phyloP scores from a whole-genome alignment of 2,113 vertebrate genomes.

The Austrofundulus limnaeus region DNA sequence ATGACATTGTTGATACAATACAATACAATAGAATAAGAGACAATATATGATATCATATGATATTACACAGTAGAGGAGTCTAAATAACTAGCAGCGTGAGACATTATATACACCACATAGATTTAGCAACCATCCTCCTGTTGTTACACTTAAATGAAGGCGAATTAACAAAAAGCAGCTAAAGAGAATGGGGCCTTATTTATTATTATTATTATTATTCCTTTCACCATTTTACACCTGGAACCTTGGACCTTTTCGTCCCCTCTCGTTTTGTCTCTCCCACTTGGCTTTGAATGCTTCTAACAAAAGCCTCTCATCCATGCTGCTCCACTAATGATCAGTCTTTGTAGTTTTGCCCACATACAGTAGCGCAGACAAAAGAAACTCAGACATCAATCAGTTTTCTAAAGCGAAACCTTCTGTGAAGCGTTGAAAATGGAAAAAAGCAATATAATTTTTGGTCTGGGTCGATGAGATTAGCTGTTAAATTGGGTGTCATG shows the following conservation, averaged over 20 bases:
- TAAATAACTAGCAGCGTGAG: conserved; percentile 16
- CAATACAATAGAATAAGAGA: too few relatives aligned
- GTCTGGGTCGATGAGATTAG: background rate
- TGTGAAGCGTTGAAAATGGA: conserved; percentile 28
- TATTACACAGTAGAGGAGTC: too few relatives aligned
- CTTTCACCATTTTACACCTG: conserved; percentile 38
- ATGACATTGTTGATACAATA: too few relatives aligned
- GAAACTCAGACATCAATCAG: conserved; percentile 35
- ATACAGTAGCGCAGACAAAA: conserved; percentile 13
- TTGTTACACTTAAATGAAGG: conserved; percentile 62
- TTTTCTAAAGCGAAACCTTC: conserved; percentile 31
- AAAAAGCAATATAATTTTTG: conserved; percentile 30
- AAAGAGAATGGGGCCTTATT: conserved; percentile 35
- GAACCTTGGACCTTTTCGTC: conserved; percentile 28
- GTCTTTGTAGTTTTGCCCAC: conserved; percentile 52
- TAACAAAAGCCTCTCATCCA: conserved; percentile 52
- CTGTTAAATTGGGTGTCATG: background rate
- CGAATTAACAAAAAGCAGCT: conserved; percentile 52
- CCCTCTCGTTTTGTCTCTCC: conserved; percentile 7
- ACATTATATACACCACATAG: conserved; percentile 9
- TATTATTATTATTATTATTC: conserved; percentile 64
- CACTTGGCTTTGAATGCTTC: conserved; percentile 42
- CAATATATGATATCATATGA: too few relatives aligned
- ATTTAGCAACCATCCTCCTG: conserved; percentile 20
- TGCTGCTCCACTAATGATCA: conserved; percentile 40